Evolutionary conservation across 2,888 invertebrate genomes (phyloP).

Genomic region (Phlogophora meticulosa): DNA sequence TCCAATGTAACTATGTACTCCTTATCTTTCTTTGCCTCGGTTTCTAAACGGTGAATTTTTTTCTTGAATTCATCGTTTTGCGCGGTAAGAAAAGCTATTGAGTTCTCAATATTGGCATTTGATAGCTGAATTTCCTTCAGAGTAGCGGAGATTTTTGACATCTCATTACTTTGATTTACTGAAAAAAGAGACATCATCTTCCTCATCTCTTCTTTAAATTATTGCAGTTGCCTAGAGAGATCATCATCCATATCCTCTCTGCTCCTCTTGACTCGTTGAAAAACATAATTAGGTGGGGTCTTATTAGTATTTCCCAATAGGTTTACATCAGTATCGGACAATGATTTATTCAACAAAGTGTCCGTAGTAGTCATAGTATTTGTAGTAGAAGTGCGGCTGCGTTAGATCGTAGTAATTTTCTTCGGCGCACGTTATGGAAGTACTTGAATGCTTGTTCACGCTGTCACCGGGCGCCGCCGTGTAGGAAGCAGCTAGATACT

Average conservation of each 20-base stretch:
- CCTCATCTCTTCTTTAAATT: conserved; percentile 19
- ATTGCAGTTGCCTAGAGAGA: conserved; percentile 6
- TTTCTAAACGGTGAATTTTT: background rate
- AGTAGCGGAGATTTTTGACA: background rate
- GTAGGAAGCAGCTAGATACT: too few relatives aligned
- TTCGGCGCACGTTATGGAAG: too few relatives aligned
- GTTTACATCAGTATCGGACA: conserved; percentile 6
- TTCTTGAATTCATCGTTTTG: conserved; percentile 4
- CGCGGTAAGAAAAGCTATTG: background rate
- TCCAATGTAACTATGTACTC: background rate
- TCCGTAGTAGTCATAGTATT: too few relatives aligned
- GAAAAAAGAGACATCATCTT: conserved; percentile 17
- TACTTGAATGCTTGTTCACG: too few relatives aligned
- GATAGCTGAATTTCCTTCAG: conserved; percentile 12
- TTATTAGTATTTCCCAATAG: background rate
- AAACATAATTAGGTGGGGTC: conserved; percentile 14
- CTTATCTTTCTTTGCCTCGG: conserved; percentile 5
- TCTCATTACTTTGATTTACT: conserved; percentile 7
- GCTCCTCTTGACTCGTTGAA: conserved; percentile 14
- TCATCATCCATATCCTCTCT: conserved; percentile 18
- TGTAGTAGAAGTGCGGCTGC: too few relatives aligned
- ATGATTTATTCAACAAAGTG: conserved; percentile 9
- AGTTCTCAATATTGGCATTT: conserved; percentile 1
- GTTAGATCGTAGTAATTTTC: too few relatives aligned
- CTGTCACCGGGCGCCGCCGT: too few relatives aligned